These are phyloP conservation scores for Pelobates fuscus DNA, from an alignment of 2,113 vertebrate species.

Conservation along the genomic window DNA sequence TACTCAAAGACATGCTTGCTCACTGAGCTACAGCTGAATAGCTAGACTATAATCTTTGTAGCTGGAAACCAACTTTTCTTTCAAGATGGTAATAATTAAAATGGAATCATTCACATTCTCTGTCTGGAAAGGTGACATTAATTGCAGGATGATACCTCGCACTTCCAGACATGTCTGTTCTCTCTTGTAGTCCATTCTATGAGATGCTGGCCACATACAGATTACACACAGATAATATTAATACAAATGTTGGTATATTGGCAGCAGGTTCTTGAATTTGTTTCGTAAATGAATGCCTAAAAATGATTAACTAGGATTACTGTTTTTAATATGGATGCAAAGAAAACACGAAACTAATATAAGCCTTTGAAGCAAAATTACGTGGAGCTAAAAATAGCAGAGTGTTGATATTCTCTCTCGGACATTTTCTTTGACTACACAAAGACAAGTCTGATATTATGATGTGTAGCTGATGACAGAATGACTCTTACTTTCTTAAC, in stretches of 20 bases:
- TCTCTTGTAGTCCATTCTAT: neutral
- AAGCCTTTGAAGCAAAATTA: constrained; percentile 47
- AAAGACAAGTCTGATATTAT: constrained; percentile 35
- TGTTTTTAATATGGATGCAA: constrained; percentile 48
- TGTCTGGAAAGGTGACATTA: constrained; percentile 43
- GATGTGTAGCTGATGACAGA: constrained; percentile 49
- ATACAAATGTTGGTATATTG: constrained; percentile 44
- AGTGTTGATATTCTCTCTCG: constrained; percentile 38
- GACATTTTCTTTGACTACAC: constrained; percentile 20
- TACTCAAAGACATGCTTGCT: neutral
- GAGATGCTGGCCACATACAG: constrained; percentile 18
- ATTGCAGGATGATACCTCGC: constrained; percentile 31
- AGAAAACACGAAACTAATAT: constrained; percentile 36
- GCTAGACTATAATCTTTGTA: constrained; percentile 9
- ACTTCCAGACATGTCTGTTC: constrained; percentile 38
- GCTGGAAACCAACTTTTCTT: constrained; percentile 33
- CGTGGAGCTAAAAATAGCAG: constrained; percentile 41
- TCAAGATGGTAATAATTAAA: constrained; percentile 38
- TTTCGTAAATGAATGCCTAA: constrained; percentile 40
- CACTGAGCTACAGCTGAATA: neutral
- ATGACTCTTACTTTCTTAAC: constrained; percentile 24
- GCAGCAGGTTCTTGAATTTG: constrained; percentile 16
- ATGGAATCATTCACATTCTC: constrained; percentile 29
- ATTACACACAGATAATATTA: constrained; percentile 46
- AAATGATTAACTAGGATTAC: constrained; percentile 44